Evolutionary conservation across 2,888 invertebrate species (phyloP).

Genomic region (Lymantria monacha): DNA sequence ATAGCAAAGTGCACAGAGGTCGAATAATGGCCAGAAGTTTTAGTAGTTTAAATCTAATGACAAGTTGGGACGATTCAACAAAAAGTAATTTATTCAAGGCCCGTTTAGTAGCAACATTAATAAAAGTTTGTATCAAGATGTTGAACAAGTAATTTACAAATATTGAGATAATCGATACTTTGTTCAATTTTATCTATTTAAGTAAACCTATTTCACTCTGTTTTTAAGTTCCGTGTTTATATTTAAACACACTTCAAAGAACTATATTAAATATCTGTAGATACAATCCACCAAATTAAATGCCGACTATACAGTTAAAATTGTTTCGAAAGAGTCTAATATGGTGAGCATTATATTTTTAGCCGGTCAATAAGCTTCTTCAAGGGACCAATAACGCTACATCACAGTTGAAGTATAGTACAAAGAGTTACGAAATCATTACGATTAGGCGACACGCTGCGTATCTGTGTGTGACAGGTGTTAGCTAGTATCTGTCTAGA

Average conservation of each 20-base stretch:
- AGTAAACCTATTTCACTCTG: too few species aligned
- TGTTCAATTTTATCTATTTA: too few species aligned
- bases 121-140: too few species aligned
- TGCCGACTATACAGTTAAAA: neutral
- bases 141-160: too few species aligned
- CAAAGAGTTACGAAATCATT: conserved; percentile 10
- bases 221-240: too few species aligned
- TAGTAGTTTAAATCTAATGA: conserved; percentile 12
- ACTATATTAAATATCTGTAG: too few species aligned
- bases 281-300: conserved; percentile 1
- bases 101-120: too few species aligned
- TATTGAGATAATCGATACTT: too few species aligned
- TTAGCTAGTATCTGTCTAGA: conserved; percentile 6
- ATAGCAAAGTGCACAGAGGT: conserved; percentile 4
- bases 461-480: conserved; percentile 20
- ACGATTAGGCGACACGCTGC: conserved; percentile 9
- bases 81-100: too few species aligned
- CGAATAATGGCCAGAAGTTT: neutral
- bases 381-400: neutral
- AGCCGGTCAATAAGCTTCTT: neutral
- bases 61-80: neutral
- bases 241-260: too few species aligned
- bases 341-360: neutral
- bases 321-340: too few species aligned
- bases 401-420: conserved; percentile 6